These are phyloP conservation scores for Oxycera nigricornis DNA, from an alignment of 2,888 invertebrate genomes.

Conservation along the genomic window DNA sequence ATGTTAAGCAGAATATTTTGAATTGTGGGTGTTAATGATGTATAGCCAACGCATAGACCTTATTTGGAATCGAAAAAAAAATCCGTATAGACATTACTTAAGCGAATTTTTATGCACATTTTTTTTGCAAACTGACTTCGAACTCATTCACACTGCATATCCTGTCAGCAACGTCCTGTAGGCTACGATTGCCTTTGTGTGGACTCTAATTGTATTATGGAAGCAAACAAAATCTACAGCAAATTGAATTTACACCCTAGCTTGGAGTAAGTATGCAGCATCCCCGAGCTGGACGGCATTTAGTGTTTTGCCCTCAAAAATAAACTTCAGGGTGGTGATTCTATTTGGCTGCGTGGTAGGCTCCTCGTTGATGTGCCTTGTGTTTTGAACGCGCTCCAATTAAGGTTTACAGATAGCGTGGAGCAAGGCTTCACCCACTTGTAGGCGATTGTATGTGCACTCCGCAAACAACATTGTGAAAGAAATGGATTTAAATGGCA, in stretches of 20 bases:
- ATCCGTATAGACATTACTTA: too few relatives aligned
- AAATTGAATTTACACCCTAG: conserved; percentile 39
- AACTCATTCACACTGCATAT: too few relatives aligned
- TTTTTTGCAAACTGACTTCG: too few relatives aligned
- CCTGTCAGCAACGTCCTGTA: too few relatives aligned
- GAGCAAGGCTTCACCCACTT: neutral
- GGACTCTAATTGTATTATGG: conserved; percentile 35
- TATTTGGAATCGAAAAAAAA: too few relatives aligned
- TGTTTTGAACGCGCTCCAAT: conserved; percentile 34
- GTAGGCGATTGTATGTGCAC: neutral
- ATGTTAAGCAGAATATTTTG: too few relatives aligned
- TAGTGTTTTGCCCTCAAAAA: conserved; percentile 34
- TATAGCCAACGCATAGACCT: too few relatives aligned
- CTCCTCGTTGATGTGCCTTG: conserved; percentile 36
- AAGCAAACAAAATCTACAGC: conserved; percentile 38
- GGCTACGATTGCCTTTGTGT: conserved; percentile 5
- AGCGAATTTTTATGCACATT: too few relatives aligned
- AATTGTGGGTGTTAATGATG: too few relatives aligned
- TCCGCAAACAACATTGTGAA: neutral
- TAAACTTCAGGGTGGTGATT: conserved; percentile 32
- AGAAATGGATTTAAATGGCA: conserved; percentile 21
- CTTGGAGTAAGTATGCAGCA: neutral
- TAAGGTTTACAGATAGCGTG: conserved; percentile 8
- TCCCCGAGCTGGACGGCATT: conserved; percentile 13
- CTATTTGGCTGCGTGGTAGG: conserved; percentile 33